Conservation (phyloP, 1,140 invertebrate species). For the Elysia chlorotica region DNA sequence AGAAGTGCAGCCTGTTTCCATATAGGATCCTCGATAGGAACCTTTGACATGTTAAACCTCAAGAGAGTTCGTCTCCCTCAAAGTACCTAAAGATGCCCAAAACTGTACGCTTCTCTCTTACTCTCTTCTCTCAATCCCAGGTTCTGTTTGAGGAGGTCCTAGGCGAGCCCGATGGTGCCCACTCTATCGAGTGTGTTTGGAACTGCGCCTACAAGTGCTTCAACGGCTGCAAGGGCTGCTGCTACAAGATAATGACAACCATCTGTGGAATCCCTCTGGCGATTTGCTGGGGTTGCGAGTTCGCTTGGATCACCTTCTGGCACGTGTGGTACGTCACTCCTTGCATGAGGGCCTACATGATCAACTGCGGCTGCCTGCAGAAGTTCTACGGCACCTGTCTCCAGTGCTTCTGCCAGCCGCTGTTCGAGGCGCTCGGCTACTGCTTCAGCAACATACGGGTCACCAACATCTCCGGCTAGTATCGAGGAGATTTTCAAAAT, state of each 20-base stretch:
- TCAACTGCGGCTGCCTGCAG: slow-evolving; percentile 69
- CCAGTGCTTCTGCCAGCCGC: slow-evolving; percentile 69
- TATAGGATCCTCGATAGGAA: too few species aligned
- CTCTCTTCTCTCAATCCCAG: too few species aligned
- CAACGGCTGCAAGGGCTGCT: slow-evolving; percentile 70
- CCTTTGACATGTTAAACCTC: too few species aligned
- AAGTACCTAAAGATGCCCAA: too few species aligned
- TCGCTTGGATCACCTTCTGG: slow-evolving; percentile 74
- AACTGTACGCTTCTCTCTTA: too few species aligned
- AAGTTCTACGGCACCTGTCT: slow-evolving; percentile 67
- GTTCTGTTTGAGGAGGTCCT: slow-evolving; percentile 74
- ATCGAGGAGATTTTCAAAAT: too few species aligned
- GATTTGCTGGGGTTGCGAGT: slow-evolving; percentile 72
- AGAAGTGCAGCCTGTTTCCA: too few species aligned
- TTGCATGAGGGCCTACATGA: slow-evolving; percentile 49
- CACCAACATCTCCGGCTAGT: slow-evolving; percentile 2
- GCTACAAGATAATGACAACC: slow-evolving; percentile 74
- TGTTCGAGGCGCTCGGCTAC: slow-evolving; percentile 70
- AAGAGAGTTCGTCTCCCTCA: too few species aligned
- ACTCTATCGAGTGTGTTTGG: slow-evolving; percentile 78
- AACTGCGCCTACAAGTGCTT: slow-evolving; percentile 73
- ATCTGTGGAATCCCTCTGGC: slow-evolving; percentile 73
- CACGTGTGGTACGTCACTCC: slow-evolving; percentile 61
- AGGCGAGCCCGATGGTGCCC: slow-evolving; percentile 75
- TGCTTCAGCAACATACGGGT: slow-evolving; percentile 71